These are phyloP conservation scores for Haliclona indistincta DNA, from an alignment of 37 sponge, comb jelly and placozoan species.

Conservation along the genomic window DNA sequence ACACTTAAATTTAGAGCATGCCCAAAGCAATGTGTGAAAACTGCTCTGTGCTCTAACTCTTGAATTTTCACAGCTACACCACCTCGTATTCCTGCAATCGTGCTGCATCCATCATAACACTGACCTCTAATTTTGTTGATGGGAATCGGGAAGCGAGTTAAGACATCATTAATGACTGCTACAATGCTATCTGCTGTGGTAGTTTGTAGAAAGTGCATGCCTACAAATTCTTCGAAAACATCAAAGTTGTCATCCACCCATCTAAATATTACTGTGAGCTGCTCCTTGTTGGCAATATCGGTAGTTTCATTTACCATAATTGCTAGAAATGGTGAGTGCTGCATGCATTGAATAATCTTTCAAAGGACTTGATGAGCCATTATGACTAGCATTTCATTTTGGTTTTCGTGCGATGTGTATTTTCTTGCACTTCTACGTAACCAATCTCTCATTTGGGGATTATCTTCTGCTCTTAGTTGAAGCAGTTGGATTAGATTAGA, in stretches of 20 bases:
- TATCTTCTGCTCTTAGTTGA: slow-evolving; percentile 52
- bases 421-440: slow-evolving; percentile 47
- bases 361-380: slow-evolving; percentile 67
- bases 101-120: slow-evolving; percentile 76
- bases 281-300: slow-evolving; percentile 47
- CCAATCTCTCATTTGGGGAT: slow-evolving; percentile 51
- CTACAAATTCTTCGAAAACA: slow-evolving; percentile 48
- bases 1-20: slow-evolving; percentile 76
- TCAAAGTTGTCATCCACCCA: slow-evolving; percentile 47
- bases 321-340: slow-evolving; percentile 49
- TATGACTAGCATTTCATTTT: slow-evolving; percentile 79
- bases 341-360: slow-evolving; percentile 38
- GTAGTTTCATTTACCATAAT: slow-evolving; percentile 73
- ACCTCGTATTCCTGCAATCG: slow-evolving; percentile 65
- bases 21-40: slow-evolving; percentile 79
- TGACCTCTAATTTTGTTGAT: slow-evolving; percentile 58
- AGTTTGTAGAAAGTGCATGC: slow-evolving; percentile 48
- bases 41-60: slow-evolving; percentile 62
- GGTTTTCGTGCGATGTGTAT: slow-evolving; percentile 50
- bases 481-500: slow-evolving; percentile 68
- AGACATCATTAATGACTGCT: slow-evolving; percentile 46
- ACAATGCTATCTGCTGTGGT: slow-evolving; percentile 67
- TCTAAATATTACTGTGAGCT: slow-evolving; percentile 46
- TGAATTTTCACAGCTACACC: slow-evolving; percentile 64
- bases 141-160: slow-evolving; percentile 57